phyloP scores from a whole-genome alignment of 2,113 vertebrate species.

The Raja brachyura region DNA sequence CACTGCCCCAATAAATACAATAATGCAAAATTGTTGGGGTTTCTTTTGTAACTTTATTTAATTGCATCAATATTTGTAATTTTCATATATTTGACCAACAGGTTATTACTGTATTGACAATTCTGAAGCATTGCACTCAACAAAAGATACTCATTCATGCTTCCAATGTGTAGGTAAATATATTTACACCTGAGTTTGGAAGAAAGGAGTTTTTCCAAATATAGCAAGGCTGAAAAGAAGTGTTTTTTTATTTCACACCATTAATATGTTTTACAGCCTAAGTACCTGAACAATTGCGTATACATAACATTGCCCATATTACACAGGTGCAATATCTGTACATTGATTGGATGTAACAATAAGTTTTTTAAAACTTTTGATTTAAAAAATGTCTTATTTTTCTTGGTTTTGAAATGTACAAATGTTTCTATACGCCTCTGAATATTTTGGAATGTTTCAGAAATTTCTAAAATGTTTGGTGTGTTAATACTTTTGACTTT shows the following conservation, averaged over 20 bases:
- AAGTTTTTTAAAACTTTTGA: too few relatives aligned
- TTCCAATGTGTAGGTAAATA: not conserved
- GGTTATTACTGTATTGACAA: not conserved
- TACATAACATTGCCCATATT: too few relatives aligned
- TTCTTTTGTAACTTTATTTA: slow-evolving; percentile 30
- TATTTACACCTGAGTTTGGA: not conserved
- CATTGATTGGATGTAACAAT: too few relatives aligned
- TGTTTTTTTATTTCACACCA: not conserved
- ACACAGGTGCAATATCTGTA: too few relatives aligned
- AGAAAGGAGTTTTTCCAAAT: not conserved
- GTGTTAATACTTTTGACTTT: too few relatives aligned
- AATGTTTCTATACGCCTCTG: too few relatives aligned
- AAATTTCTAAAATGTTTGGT: too few relatives aligned
- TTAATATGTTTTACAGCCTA: too few relatives aligned
- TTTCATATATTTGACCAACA: not conserved
- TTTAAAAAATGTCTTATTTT: too few relatives aligned
- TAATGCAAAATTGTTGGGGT: not conserved
- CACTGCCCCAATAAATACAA: slow-evolving; percentile 35
- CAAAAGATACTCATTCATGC: not conserved
- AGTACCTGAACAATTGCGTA: too few relatives aligned
- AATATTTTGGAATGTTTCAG: too few relatives aligned
- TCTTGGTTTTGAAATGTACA: too few relatives aligned
- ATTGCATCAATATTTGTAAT: not conserved
- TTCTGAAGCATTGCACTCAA: not conserved
- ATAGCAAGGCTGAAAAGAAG: not conserved